phyloP scores from a whole-genome alignment of 2,888 invertebrate genomes.

The Agriotes lineatus region DNA sequence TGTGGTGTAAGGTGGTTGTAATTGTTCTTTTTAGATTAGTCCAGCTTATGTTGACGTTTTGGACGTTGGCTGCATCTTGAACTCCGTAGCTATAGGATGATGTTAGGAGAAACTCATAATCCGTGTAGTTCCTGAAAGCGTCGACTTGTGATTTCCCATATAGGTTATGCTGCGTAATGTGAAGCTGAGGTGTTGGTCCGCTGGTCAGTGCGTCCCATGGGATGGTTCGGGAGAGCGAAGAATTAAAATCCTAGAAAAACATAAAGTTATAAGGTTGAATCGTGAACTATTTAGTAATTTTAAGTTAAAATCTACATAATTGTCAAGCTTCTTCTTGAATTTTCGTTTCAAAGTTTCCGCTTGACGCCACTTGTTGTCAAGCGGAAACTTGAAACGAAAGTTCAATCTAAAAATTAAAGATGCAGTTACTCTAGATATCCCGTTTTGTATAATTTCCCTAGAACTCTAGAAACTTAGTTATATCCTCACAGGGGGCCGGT shows the following conservation, averaged over 20 bases:
- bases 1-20: slow-evolving; percentile 67
- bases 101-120: slow-evolving; percentile 23
- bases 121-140: slow-evolving; percentile 31
- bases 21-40: slow-evolving; percentile 69
- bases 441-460: no score
- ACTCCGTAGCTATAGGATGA: slow-evolving; percentile 35
- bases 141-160: slow-evolving; percentile 68
- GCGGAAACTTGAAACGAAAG: no score
- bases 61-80: slow-evolving; percentile 62
- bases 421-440: no score
- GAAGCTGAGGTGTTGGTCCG: slow-evolving; percentile 17
- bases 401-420: no score
- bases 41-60: slow-evolving; percentile 73
- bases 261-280: no score
- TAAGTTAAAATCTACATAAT: no score
- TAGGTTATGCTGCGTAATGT: slow-evolving; percentile 67
- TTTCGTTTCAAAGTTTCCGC: no score
- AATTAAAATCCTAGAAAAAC: slow-evolving; percentile 62
- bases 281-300: no score
- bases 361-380: no score
- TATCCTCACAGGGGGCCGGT: no score
- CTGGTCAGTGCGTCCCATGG: slow-evolving; percentile 67
- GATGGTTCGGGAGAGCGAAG: slow-evolving; percentile 67
- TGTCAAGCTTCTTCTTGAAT: no score
- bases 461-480: no score